Conservation (phyloP, 2,113 vertebrate genomes). For the Polypterus bichir region DNA sequence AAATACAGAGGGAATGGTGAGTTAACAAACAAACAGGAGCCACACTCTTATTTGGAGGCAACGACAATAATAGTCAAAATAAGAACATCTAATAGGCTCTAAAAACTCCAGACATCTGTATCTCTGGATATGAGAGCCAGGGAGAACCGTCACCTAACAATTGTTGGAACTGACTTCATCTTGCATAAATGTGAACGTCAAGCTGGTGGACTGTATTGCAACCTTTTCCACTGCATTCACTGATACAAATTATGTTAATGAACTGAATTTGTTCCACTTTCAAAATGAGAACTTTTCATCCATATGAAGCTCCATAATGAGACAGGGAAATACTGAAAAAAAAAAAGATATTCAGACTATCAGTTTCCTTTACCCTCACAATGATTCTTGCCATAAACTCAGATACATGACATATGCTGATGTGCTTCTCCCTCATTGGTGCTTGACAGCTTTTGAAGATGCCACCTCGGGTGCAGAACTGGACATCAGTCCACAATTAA, state of each 20-base stretch:
- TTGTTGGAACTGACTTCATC: conserved; percentile 4
- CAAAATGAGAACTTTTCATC: no score
- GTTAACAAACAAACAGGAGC: not conserved
- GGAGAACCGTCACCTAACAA: conserved; percentile 6
- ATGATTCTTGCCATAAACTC: no score
- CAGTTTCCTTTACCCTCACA: no score
- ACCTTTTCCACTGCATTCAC: not conserved
- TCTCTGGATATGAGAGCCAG: not conserved
- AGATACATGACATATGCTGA: no score
- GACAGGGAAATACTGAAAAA: no score
- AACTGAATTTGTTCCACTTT: not conserved
- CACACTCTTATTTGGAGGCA: not conserved
- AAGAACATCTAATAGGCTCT: not conserved
- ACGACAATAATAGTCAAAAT: not conserved
- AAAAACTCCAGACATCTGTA: not conserved
- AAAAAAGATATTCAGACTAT: no score
- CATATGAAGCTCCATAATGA: no score
- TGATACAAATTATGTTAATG: conserved; percentile 6
- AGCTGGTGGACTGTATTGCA: conserved; percentile 3
- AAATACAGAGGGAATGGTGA: not conserved
- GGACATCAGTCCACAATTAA: no score
- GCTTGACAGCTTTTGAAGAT: no score
- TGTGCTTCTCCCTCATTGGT: no score
- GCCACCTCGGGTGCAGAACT: no score
- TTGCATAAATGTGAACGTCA: not conserved